These are phyloP conservation scores for Macrophya alboannulata DNA, from an alignment of 2,888 invertebrate genomes.

Conservation along the genomic window DNA sequence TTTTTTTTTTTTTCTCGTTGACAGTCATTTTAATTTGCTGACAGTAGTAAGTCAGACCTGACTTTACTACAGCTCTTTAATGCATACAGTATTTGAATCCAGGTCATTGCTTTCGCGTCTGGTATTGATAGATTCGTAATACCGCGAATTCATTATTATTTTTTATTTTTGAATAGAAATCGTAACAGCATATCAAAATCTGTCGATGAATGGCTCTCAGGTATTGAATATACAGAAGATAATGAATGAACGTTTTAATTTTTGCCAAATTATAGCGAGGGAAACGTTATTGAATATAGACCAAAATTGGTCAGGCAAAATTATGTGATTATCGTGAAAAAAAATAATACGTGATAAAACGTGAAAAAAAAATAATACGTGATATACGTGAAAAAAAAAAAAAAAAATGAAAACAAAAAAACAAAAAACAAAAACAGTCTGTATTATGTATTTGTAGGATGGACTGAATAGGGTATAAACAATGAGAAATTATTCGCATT, in stretches of 20 bases:
- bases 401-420: constrained; percentile 38
- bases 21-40: not conserved
- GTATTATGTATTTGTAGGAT: constrained; percentile 71
- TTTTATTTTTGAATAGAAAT: not conserved
- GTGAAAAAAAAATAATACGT: not conserved
- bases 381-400: constrained; percentile 28
- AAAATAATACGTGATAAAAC: constrained; percentile 6
- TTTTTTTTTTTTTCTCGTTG: not conserved
- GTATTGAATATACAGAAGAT: not conserved
- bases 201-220: not conserved
- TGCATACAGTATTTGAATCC: not conserved
- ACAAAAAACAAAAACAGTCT: constrained; percentile 57
- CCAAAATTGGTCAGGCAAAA: not conserved
- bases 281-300: not conserved
- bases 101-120: not conserved
- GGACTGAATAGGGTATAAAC: constrained; percentile 74
- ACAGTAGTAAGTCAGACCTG: too few relatives aligned
- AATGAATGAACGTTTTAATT: not conserved
- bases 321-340: constrained; percentile 23
- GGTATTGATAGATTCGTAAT: not conserved
- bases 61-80: not conserved
- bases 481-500: constrained; percentile 67
- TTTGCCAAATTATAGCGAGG: not conserved
- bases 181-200: constrained; percentile 26
- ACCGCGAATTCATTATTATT: constrained; percentile 4